A percentile compares a stretch with the other conserved stretches of the same genome.
These are phyloP conservation scores for Panurus biarmicus DNA, from an alignment of 2,113 vertebrate genomes.

Conservation along the genomic window DNA sequence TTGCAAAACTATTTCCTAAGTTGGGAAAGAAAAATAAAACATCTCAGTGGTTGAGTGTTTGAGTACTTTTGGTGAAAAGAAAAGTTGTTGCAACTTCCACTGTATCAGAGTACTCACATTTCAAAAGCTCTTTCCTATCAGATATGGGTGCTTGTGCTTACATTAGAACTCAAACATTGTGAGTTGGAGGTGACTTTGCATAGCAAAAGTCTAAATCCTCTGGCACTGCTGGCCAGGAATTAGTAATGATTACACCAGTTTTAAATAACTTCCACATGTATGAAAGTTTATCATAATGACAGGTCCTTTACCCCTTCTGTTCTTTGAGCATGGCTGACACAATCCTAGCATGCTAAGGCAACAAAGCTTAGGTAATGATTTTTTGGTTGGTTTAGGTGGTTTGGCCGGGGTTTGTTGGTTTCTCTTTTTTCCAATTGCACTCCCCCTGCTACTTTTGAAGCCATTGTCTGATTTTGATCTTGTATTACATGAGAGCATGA, in stretches of 20 bases:
- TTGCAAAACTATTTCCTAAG: conserved; percentile 25
- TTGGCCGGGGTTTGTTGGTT: background rate
- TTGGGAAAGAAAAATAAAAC: background rate
- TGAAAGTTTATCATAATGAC: background rate
- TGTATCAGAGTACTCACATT: background rate
- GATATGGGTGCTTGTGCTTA: background rate
- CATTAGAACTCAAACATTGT: background rate
- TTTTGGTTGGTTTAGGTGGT: background rate
- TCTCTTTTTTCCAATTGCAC: background rate
- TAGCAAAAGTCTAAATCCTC: background rate
- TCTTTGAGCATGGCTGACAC: background rate
- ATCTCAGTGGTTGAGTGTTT: background rate
- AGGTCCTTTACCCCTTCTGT: background rate
- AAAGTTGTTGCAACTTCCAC: background rate
- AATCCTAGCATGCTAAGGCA: background rate
- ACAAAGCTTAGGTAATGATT: background rate
- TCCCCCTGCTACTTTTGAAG: background rate
- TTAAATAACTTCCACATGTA: background rate
- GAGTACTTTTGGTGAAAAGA: background rate
- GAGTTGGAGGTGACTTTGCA: conserved; percentile 20
- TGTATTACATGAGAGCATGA: background rate
- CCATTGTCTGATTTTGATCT: background rate
- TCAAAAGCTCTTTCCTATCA: conserved; percentile 6
- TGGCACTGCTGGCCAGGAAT: background rate
- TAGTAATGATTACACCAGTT: background rate